Percentiles rank a stretch among this genome's conserved stretches.
Evolutionary conservation across 2,113 vertebrate species (phyloP).

Genomic region (Tautogolabrus adspersus): DNA sequence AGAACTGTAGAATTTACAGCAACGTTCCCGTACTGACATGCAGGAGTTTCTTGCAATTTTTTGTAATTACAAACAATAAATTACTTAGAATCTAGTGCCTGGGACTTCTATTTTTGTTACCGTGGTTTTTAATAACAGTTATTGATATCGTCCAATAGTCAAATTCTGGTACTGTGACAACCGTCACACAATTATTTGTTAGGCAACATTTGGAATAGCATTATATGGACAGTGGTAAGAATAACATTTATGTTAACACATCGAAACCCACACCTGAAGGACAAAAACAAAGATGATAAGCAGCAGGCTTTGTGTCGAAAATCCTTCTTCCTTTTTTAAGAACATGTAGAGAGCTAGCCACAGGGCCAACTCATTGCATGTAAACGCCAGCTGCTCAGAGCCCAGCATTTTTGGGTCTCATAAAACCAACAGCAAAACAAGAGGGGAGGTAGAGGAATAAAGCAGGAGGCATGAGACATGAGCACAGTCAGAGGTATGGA

Average conservation of each 20-base stretch:
- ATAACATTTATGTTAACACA: slow-evolving; percentile 1
- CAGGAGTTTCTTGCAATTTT: no score
- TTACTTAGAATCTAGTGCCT: no score
- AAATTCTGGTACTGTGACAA: no score
- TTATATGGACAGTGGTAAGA: not conserved
- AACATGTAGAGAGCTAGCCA: slow-evolving; percentile 39
- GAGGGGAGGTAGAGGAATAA: slow-evolving; percentile 43
- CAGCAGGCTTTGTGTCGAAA: slow-evolving; percentile 35
- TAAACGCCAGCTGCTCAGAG: slow-evolving; percentile 65
- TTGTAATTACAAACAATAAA: no score
- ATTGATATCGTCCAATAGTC: no score
- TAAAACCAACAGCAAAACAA: slow-evolving; percentile 78
- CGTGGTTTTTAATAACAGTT: no score
- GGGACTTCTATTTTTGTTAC: no score
- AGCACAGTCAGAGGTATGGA: slow-evolving; percentile 68
- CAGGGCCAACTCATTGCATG: slow-evolving; percentile 63
- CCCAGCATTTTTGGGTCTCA: slow-evolving; percentile 59
- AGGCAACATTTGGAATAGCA: not conserved
- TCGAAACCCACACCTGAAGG: slow-evolving; percentile 1
- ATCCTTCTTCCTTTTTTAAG: slow-evolving; percentile 6
- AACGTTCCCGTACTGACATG: no score
- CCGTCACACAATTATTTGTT: no score
- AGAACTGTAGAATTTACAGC: no score
- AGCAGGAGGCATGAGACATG: slow-evolving; percentile 56
- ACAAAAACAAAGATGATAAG: not conserved